Conservation (phyloP, 2,888 invertebrate species). For the Drosophila prolongata region DNA sequence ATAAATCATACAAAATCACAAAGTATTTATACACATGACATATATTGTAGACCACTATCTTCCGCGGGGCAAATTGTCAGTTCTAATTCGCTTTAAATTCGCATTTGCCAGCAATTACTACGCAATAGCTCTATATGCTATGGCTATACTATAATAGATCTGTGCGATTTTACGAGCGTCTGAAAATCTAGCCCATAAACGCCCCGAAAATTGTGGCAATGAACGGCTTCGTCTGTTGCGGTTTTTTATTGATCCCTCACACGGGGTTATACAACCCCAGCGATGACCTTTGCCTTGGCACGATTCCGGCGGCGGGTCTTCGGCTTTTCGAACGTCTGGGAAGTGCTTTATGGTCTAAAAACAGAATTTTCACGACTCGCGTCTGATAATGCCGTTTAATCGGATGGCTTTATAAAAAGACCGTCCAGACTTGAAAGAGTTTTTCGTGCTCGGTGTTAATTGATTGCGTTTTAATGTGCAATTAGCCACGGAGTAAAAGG, state of each 20-base stretch:
- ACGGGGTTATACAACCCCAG: conserved; percentile 13
- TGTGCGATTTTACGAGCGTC: conserved; percentile 39
- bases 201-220: conserved; percentile 23
- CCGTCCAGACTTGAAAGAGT: conserved; percentile 52
- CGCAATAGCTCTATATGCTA: conserved; percentile 14
- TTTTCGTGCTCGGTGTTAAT: conserved; percentile 36
- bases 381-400: conserved; percentile 55
- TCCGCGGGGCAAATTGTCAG: conserved; percentile 7
- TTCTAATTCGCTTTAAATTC: conserved; percentile 19
- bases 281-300: conserved; percentile 50
- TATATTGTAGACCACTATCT: conserved; percentile 2
- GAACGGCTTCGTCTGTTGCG: conserved; percentile 29
- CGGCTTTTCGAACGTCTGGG: conserved; percentile 26
- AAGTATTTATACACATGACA: too few relatives aligned
- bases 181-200: conserved; percentile 40
- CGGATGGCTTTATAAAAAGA: conserved; percentile 41
- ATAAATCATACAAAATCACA: too few relatives aligned
- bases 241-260: conserved; percentile 37
- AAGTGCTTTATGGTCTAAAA: conserved; percentile 36
- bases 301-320: conserved; percentile 32
- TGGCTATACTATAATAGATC: conserved; percentile 16
- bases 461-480: conserved; percentile 62
- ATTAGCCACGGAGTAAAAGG: conserved; percentile 16
- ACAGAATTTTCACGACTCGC: conserved; percentile 37
- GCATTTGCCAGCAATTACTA: conserved; percentile 29